A percentile compares a stretch with the other conserved stretches of the same genome.
Conservation (phyloP, 2,113 vertebrate species). For the Lampris megalopsis region DNA sequence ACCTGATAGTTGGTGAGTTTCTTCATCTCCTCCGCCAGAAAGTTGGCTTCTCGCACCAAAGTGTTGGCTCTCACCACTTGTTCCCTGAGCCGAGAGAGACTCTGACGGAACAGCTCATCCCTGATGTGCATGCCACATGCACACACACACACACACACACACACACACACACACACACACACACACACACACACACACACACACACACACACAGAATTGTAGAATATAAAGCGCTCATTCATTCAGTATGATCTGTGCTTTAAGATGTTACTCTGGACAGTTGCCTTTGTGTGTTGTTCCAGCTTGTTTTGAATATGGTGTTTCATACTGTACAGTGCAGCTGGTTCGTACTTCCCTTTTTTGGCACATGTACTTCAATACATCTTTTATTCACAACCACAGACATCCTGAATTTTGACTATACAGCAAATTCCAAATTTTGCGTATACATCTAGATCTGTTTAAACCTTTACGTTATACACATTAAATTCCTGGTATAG, state of each 20-base stretch:
- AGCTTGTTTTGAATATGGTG: no score
- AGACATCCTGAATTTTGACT: no score
- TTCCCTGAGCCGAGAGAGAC: conserved; percentile 93
- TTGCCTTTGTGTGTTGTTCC: no score
- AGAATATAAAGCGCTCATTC: conserved; percentile 14
- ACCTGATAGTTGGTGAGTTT: conserved; percentile 97
- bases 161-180: conserved; percentile 13
- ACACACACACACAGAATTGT: neutral
- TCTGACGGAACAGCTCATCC: conserved; percentile 96
- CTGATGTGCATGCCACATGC: conserved; percentile 68
- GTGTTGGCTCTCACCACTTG: conserved; percentile 97
- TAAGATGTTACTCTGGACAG: neutral
- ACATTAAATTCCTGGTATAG: no score
- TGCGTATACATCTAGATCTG: no score
- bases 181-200: conserved; percentile 1
- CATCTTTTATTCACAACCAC: no score
- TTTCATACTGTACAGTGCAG: no score
- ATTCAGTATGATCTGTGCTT: neutral
- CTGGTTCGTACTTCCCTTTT: no score
- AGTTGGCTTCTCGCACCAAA: conserved; percentile 96
- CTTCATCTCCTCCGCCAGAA: conserved; percentile 95
- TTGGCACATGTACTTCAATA: no score
- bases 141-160: neutral
- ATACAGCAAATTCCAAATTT: no score
- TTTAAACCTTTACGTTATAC: no score